Evolutionary conservation across 2,888 invertebrate genomes (phyloP).

Genomic region (Torymus tubicola): DNA sequence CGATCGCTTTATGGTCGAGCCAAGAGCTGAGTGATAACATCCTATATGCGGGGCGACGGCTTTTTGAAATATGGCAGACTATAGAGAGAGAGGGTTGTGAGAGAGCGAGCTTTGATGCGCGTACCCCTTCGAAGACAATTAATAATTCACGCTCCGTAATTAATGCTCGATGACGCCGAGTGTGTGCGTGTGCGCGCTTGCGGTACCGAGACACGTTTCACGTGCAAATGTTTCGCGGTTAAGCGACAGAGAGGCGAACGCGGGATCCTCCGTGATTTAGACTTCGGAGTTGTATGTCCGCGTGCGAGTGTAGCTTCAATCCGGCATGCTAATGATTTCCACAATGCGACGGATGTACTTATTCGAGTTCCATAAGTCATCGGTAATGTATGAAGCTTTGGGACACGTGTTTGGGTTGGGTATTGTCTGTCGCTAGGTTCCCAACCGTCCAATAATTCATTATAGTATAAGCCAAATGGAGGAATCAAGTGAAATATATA

Average conservation of each 20-base stretch:
- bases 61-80: slow-evolving; percentile 3
- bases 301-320: neutral
- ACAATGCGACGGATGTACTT: slow-evolving; percentile 49
- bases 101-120: slow-evolving; percentile 1
- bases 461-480: too few relatives aligned
- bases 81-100: neutral
- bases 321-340: slow-evolving; percentile 51
- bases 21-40: slow-evolving; percentile 16
- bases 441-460: too few relatives aligned
- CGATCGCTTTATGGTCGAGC: neutral
- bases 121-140: slow-evolving; percentile 40
- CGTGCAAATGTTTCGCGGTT: slow-evolving; percentile 47
- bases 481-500: too few relatives aligned
- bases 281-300: slow-evolving; percentile 3
- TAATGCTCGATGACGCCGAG: slow-evolving; percentile 35
- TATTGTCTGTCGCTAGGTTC: too few relatives aligned
- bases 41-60: neutral
- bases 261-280: slow-evolving; percentile 41
- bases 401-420: neutral
- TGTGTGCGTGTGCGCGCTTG: neutral
- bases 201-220: slow-evolving; percentile 32
- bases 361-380: slow-evolving; percentile 53
- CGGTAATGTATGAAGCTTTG: slow-evolving; percentile 37
- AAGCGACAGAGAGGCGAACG: neutral
- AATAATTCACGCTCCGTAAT: slow-evolving; percentile 45